Base-by-base conservation (phyloP, 64 coral and sea anemone species). In the Hydrozoanthus tunicans region DNA sequence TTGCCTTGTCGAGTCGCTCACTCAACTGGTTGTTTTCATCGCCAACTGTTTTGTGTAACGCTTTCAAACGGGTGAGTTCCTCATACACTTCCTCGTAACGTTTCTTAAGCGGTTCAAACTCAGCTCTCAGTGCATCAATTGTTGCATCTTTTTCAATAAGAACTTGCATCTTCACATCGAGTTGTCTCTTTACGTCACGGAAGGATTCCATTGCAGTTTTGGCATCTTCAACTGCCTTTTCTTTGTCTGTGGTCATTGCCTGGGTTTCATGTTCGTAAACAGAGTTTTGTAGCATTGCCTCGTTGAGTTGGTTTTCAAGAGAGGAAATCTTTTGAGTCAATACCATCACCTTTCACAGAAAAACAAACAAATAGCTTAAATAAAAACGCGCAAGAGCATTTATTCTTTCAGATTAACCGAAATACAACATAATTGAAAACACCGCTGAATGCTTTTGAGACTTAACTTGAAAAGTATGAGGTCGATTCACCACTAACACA, bases 231-330 rank as follows among this genome's bases (percentile, higher is more conserved):
- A 62, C 79, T 10, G 75, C 81, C 13, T 79, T 90, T 59, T 91
- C 90, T 92, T 99, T 91, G 14, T 85, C 89, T 62, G 72, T 58
- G 64, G 81, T 93, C 14, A 99, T 67, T 25, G 91, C 89, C 72
- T 96, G 90, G 9, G 84, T 68, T 15, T 93, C 94, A n/a, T 90
- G 59, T 10, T 96, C 94, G 26, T 96, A 62, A 70, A 93, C 94
- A 57, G 94, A 81, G 55, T 92, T 94, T 70, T 99, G 92, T 73
- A 81, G 95, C 20, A 25, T 91, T 55, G 53, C 56, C 51, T 92
- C 80, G 55, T 95, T 88, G 15, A 93, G 79, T 68, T 99, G 94
- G 59, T 93, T 91, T 77, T 96, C 94, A 11, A 99, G 86, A 81
- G 83, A 89, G 27, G 64, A 86, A 13, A 96, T 78, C 76, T 99